These are phyloP conservation scores for Halocynthia roretzi DNA, from an alignment of 23 tunicate species.

Conservation along the genomic window DNA sequence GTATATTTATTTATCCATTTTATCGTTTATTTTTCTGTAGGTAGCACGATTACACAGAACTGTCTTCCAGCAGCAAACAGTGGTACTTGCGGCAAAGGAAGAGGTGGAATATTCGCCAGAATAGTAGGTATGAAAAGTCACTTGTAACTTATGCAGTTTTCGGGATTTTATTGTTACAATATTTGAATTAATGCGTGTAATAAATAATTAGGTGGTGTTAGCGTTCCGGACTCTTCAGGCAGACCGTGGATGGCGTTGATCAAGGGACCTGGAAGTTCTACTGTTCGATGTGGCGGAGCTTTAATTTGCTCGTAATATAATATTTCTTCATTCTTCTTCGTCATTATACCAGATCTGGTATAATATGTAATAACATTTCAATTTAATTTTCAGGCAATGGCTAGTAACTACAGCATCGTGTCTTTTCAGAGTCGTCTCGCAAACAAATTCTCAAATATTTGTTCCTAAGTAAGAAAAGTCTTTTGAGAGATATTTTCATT, in stretches of 20 bases:
- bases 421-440: conserved; percentile 20
- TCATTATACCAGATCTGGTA: neutral
- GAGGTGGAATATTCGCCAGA: neutral
- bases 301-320: conserved; percentile 73
- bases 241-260: conserved; percentile 86
- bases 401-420: conserved; percentile 81
- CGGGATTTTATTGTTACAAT: neutral
- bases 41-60: neutral
- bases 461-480: conserved; percentile 22
- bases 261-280: conserved; percentile 20
- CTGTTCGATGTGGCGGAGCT: conserved; percentile 60
- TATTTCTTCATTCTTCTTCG: neutral
- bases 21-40: neutral
- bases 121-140: conserved; percentile 16
- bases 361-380: neutral
- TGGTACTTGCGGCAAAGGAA: conserved; percentile 13
- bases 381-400: conserved; percentile 60
- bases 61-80: conserved; percentile 12
- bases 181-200: neutral
- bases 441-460: neutral
- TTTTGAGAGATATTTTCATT: neutral
- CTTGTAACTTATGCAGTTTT: neutral
- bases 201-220: conserved; percentile 32
- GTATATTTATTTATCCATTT: neutral
- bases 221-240: conserved; percentile 11